Conservation (phyloP, 2,113 vertebrate genomes). For the Copsychus sechellarum region DNA sequence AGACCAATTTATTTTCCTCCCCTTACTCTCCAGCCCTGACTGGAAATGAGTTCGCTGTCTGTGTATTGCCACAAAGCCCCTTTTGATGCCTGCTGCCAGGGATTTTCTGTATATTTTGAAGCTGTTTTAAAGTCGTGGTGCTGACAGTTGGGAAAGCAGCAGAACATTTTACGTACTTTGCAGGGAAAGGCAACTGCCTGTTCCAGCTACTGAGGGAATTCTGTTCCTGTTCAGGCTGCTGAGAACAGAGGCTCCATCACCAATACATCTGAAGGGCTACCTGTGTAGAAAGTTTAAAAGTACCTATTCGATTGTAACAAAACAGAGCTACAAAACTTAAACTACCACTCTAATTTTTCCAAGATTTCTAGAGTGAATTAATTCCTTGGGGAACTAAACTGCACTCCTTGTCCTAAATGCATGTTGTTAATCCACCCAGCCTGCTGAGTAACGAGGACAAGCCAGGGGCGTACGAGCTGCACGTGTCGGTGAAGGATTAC, state of each 20-base stretch:
- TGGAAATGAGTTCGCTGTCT: not conserved
- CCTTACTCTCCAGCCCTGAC: too few species aligned
- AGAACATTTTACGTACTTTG: not conserved
- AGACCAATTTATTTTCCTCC: not conserved
- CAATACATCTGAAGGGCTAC: not conserved
- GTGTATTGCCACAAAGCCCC: not conserved
- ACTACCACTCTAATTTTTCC: not conserved
- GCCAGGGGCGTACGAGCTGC: slow-evolving; percentile 90
- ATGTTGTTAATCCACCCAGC: slow-evolving; percentile 68
- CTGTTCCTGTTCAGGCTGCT: not conserved
- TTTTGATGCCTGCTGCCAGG: not conserved
- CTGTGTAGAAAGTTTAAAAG: not conserved
- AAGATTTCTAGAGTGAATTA: not conserved
- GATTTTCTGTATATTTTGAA: not conserved
- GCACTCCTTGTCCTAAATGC: not conserved
- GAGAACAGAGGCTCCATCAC: not conserved
- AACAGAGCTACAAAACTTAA: not conserved
- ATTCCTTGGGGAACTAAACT: not conserved
- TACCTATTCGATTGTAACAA: not conserved
- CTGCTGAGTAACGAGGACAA: slow-evolving; percentile 86
- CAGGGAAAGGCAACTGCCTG: not conserved
- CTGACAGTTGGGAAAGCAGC: not conserved
- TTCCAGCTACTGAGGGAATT: not conserved
- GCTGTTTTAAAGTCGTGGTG: not conserved
- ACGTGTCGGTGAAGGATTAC: slow-evolving; percentile 96